phyloP scores from a whole-genome alignment of 2,888 invertebrate genomes.

The Lutraria lutraria region DNA sequence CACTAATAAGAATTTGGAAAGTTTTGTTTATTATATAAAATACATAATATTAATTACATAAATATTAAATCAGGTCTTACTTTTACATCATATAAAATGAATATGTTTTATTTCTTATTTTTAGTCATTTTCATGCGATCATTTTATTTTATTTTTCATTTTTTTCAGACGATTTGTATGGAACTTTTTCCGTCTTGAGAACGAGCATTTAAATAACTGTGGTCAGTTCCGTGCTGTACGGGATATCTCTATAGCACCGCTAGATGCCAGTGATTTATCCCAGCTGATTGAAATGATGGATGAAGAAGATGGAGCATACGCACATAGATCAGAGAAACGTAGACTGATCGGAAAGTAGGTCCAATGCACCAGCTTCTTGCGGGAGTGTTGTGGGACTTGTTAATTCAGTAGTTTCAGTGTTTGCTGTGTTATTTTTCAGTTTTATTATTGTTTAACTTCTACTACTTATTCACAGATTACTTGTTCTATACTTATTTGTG shows the following conservation, averaged over 20 bases:
- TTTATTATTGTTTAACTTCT: neutral
- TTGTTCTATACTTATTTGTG: neutral
- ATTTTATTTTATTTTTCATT: neutral
- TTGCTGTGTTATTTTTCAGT: neutral
- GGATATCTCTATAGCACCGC: constrained; percentile 91
- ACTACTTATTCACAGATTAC: neutral
- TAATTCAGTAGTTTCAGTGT: neutral
- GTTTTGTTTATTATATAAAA: too few relatives aligned
- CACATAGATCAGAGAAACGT: constrained; percentile 86
- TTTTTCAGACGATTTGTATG: constrained; percentile 93
- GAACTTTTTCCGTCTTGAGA: constrained; percentile 99
- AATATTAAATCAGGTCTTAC: too few relatives aligned
- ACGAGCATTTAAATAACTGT: constrained; percentile 99
- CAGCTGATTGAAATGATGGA: constrained; percentile 95
- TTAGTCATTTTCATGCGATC: neutral
- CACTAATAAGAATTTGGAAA: too few relatives aligned
- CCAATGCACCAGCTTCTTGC: constrained; percentile 4
- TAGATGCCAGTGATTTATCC: constrained; percentile 94
- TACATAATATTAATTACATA: too few relatives aligned
- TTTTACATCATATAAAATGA: too few relatives aligned
- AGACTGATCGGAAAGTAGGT: constrained; percentile 72
- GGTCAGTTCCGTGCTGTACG: constrained; percentile 98
- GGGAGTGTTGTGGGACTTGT: neutral
- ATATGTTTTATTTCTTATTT: neutral
- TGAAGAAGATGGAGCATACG: constrained; percentile 93